Evolutionary conservation across 2,888 invertebrate species (phyloP).

Genomic region (Drosophila peninsularis): DNA sequence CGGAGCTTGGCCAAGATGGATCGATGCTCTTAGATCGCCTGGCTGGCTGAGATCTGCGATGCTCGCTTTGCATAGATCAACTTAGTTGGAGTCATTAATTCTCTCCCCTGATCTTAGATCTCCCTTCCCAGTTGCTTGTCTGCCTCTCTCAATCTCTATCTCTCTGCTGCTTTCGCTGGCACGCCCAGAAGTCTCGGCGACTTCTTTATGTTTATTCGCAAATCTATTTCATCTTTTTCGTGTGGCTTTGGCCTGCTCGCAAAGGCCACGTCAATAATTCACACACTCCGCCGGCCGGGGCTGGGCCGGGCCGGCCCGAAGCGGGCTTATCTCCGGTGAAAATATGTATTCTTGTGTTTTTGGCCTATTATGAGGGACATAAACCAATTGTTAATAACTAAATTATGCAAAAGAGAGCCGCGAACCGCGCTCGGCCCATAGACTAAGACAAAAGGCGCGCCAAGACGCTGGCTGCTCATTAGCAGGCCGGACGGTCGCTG

Average conservation of each 20-base stretch:
- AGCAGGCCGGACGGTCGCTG: constrained; percentile 26
- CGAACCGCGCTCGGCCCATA: constrained; percentile 19
- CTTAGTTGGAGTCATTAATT: constrained; percentile 20
- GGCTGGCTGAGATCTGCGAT: not conserved
- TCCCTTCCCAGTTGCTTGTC: not conserved
- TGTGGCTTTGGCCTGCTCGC: not conserved
- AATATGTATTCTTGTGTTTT: constrained; percentile 37
- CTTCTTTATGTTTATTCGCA: constrained; percentile 32
- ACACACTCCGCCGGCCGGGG: constrained; percentile 30
- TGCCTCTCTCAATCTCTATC: not conserved
- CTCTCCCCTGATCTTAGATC: constrained; percentile 10
- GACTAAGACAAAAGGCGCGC: constrained; percentile 30
- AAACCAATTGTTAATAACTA: constrained; percentile 77
- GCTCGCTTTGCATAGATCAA: constrained; percentile 4
- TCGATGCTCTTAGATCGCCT: not conserved
- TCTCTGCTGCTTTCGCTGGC: constrained; percentile 37
- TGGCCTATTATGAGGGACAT: constrained; percentile 66
- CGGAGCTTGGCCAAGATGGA: constrained; percentile 7
- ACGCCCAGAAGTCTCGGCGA: not conserved
- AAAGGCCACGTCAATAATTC: constrained; percentile 48
- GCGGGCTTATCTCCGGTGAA: constrained; percentile 12
- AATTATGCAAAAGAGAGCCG: constrained; percentile 66
- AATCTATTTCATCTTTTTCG: constrained; percentile 20
- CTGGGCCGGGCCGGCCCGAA: not conserved
- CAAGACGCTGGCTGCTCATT: constrained; percentile 57